Conservation (phyloP, 2,888 invertebrate genomes). For the Cordylochernes scorpioides region DNA sequence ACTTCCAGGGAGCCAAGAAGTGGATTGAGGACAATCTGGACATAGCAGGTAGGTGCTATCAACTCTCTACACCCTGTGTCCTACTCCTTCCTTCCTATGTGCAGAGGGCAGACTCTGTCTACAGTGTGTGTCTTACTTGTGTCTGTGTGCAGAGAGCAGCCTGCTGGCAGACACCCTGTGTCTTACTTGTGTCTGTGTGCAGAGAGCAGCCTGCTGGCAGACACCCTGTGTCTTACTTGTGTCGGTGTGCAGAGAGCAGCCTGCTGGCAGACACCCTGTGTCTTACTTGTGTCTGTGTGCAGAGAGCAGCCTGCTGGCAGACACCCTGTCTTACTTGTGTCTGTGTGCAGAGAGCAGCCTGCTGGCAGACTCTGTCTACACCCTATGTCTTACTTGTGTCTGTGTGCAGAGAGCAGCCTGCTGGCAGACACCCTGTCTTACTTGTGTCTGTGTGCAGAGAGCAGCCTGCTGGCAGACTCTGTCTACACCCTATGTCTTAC, state of each 20-base stretch:
- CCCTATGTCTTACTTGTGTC: conserved; percentile 70
- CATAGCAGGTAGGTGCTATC: conserved; percentile 38
- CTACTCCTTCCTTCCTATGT: no score
- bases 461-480: conserved; percentile 38
- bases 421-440: conserved; percentile 60
- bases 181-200: no score
- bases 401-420: conserved; percentile 18
- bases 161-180: no score
- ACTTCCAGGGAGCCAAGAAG: conserved; percentile 81
- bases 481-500: conserved; percentile 69
- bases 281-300: no score
- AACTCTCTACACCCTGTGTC: no score
- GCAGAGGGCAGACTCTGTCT: no score
- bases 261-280: no score
- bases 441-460: conserved; percentile 44
- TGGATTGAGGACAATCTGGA: conserved; percentile 85
- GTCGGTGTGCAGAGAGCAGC: no score
- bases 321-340: conserved; percentile 66
- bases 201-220: no score
- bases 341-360: conserved; percentile 32
- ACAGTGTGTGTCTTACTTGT: no score
- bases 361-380: conserved; percentile 55
- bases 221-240: no score
- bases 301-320: conserved; percentile 30
- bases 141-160: no score